Conservation (phyloP, 1,140 invertebrate genomes). For the Ditylenchus dipsaci region DNA sequence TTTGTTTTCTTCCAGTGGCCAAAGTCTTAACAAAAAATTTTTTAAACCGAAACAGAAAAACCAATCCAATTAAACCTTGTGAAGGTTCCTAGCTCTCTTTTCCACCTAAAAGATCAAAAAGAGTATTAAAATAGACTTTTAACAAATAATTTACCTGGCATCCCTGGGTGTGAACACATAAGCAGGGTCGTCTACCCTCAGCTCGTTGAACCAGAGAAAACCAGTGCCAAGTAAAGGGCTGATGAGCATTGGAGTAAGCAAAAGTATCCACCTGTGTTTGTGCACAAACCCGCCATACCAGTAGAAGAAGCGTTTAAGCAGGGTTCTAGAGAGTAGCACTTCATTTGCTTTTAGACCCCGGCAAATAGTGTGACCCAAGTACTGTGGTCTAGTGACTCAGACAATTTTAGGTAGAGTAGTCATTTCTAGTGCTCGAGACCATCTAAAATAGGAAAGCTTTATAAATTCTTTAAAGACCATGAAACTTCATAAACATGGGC, state of each 20-base stretch:
- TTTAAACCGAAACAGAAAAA: too few relatives aligned
- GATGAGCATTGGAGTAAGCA: constrained; percentile 51
- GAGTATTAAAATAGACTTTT: constrained; percentile 23
- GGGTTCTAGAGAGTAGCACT: constrained; percentile 41
- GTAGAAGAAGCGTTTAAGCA: constrained; percentile 41
- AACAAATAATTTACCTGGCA: constrained; percentile 39
- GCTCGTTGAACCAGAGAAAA: constrained; percentile 50
- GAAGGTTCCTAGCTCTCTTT: constrained; percentile 50
- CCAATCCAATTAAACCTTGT: constrained; percentile 9
- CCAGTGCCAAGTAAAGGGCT: constrained; percentile 44
- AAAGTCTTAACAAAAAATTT: constrained; percentile 20
- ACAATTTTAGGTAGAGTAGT: too few relatives aligned
- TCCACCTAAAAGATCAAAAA: constrained; percentile 49
- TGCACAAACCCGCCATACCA: constrained; percentile 41
- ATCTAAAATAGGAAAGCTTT: too few relatives aligned
- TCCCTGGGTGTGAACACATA: constrained; percentile 56
- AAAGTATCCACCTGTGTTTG: constrained; percentile 45
- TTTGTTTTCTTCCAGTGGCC: constrained; percentile 58
- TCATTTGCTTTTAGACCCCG: not conserved
- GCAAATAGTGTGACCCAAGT: too few relatives aligned
- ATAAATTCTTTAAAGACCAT: too few relatives aligned
- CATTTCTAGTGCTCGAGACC: too few relatives aligned
- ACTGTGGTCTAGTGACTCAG: too few relatives aligned
- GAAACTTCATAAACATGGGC: too few relatives aligned
- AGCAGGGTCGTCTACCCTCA: constrained; percentile 55